Conservation (phyloP, 2,113 vertebrate species). For the Gambusia holbrooki region DNA sequence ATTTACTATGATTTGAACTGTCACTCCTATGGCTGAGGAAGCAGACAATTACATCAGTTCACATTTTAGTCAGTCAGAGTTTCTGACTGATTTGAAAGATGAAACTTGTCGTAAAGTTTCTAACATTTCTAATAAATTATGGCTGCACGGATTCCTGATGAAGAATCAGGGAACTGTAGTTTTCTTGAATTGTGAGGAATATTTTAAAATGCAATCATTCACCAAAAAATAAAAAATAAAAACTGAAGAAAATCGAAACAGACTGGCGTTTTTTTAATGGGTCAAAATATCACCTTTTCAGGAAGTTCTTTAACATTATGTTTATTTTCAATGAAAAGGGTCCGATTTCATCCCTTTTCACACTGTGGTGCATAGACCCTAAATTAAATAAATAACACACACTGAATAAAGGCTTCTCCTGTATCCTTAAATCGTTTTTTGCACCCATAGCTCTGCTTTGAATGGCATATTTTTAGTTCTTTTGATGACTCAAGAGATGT, state of each 20-base stretch:
- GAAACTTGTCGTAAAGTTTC: conserved; percentile 25
- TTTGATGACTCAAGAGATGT: conserved; percentile 15
- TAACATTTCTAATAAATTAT: conserved; percentile 16
- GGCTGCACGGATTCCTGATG: conserved; percentile 12
- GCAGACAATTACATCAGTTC: conserved; percentile 58
- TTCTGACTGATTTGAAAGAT: conserved; percentile 54
- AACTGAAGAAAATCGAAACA: conserved; percentile 18
- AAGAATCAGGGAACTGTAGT: conserved; percentile 20
- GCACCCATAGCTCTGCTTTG: conserved; percentile 10
- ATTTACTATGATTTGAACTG: conserved; percentile 69
- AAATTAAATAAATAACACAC: conserved; percentile 4
- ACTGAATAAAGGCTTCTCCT: conserved; percentile 14
- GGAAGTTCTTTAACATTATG: conserved; percentile 44
- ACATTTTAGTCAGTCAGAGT: conserved; percentile 44
- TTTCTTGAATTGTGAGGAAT: conserved; percentile 34
- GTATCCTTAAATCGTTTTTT: conserved; percentile 8
- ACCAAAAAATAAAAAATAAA: conserved; percentile 37
- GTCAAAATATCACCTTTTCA: conserved; percentile 34
- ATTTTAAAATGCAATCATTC: conserved; percentile 37
- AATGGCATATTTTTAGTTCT: conserved; percentile 16
- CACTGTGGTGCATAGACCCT: conserved; percentile 25
- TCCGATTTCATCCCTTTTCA: conserved; percentile 30
- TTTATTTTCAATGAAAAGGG: conserved; percentile 49
- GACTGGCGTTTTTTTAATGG: conserved; percentile 11
- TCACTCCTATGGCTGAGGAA: conserved; percentile 45